These are phyloP conservation scores for Oceanodroma tethys DNA, from an alignment of 2,113 vertebrate species.

Conservation along the genomic window DNA sequence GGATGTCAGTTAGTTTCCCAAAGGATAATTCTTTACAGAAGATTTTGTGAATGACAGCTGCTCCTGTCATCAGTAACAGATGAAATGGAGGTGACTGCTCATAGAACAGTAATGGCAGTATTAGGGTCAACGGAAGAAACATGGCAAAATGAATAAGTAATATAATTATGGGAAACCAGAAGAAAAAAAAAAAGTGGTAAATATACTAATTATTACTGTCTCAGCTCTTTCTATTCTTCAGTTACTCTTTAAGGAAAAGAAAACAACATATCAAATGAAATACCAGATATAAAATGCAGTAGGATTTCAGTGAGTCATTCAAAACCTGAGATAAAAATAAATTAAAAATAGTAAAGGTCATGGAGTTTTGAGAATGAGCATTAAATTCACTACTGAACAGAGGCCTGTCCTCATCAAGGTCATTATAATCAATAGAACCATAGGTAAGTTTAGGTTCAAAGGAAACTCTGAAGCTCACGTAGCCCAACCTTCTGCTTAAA, in stretches of 20 bases:
- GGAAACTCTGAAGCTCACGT: background rate
- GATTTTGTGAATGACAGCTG: background rate
- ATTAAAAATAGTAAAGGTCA: background rate
- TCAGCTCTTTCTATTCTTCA: background rate
- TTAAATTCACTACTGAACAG: background rate
- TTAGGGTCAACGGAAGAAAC: background rate
- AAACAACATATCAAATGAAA: background rate
- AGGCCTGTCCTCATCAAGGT: background rate
- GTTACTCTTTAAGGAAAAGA: background rate
- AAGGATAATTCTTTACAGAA: background rate
- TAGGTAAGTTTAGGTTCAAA: background rate
- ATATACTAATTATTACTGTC: background rate
- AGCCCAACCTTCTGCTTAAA: background rate
- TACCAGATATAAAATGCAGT: background rate
- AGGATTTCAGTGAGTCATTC: background rate
- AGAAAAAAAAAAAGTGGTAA: background rate
- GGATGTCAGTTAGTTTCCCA: background rate
- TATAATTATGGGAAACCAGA: background rate
- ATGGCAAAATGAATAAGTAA: background rate
- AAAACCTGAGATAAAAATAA: background rate
- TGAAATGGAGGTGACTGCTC: background rate
- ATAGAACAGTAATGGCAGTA: background rate
- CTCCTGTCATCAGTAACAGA: background rate
- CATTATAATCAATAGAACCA: background rate
- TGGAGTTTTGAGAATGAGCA: background rate